Conservation (phyloP, 2,113 vertebrate species). For the Dasypus novemcinctus region DNA sequence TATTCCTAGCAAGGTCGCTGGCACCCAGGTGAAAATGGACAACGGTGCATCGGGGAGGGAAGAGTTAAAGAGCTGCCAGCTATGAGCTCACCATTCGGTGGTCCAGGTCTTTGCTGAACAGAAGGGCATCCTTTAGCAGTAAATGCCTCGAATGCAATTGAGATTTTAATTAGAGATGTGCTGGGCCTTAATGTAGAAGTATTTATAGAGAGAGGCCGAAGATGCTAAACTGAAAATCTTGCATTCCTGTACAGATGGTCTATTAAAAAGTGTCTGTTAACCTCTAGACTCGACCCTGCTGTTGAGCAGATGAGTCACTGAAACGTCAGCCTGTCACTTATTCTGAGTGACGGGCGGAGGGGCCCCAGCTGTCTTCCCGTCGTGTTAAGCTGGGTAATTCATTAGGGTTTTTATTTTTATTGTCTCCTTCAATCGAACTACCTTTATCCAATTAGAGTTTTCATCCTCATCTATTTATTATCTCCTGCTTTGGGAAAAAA, state of each 20-base stretch:
- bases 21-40: not conserved
- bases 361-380: not conserved
- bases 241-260: constrained; percentile 47
- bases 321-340: not conserved
- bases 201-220: constrained; percentile 25
- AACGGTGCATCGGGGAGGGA: not conserved
- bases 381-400: not conserved
- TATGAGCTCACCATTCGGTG: not conserved
- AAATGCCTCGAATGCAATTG: constrained; percentile 67
- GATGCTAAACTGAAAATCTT: not conserved
- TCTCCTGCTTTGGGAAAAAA: constrained; percentile 31
- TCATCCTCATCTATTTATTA: constrained; percentile 48
- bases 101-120: constrained; percentile 14
- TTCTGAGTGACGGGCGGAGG: not conserved
- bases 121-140: constrained; percentile 16
- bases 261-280: constrained; percentile 46
- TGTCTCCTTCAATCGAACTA: constrained; percentile 19
- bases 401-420: constrained; percentile 50
- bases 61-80: constrained; percentile 34
- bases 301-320: not conserved
- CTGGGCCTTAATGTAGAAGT: constrained; percentile 30
- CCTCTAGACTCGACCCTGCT: constrained; percentile 19
- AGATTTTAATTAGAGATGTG: constrained; percentile 76
- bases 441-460: constrained; percentile 57
- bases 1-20: not conserved